Evolutionary conservation across 2,797 vertebrate species (phyloP), one percentile per base, ranked within the genome.

Genomic region (Coregonus ussuriensis): DNA sequence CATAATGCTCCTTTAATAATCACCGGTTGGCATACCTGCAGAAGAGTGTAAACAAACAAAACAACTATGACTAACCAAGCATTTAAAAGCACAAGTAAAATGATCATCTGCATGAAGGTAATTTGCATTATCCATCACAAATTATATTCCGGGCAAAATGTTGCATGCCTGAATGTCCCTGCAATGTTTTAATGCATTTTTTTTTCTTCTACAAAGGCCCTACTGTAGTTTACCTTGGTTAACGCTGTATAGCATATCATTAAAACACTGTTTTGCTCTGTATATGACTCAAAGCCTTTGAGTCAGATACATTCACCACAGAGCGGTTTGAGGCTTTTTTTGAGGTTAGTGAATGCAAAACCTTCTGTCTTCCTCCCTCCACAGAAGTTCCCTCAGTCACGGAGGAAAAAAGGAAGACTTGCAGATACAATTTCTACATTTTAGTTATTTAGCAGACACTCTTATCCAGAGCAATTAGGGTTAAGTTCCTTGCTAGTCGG

Each of bases 61-160:
- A 84, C 81, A 76, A 78, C 79, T 83, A 86, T 88, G 88, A 88
- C 89, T 84, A 89, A 90, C 86, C 85, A 82, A 73, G 84, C 89
- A 86, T 91, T 85, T 81, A 79, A 33, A 86, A 88, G 78, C 75
- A 84, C 75, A 75, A 72, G 76, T 84, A 53, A 63, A 15, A 35
- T 15, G 0, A 35, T 67, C 25, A 59, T 37, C n/a, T 59, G 51
- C 68, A 56, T 71, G 18, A 70, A 41, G 18, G 41, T 35, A 25
- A n/a, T 53, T 62, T 75, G 65, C 78, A 79, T 63, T 7, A 77
- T 31, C 79, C 74, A 41, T 62, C 82, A 78, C 77, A 16, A 80
- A 85, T 84, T 79, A 71, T 66, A 76, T 85, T 71, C 75, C 33
- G 84, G 77, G 84, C 79, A 62, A 81, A 87, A 86, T 73, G 25